Conservation (phyloP, 2,113 vertebrate genomes). For the Helogale parvula region DNA sequence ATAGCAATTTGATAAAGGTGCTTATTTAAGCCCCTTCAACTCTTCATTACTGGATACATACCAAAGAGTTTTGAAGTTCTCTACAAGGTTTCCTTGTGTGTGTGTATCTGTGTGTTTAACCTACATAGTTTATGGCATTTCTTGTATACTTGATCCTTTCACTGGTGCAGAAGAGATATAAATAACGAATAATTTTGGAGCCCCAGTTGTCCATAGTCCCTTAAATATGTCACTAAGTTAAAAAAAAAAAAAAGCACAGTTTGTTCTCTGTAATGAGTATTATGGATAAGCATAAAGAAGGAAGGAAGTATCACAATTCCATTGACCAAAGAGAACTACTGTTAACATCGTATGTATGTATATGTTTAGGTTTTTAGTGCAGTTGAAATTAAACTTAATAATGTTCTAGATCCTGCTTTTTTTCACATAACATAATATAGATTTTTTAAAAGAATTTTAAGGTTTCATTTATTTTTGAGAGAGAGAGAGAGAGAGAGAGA, state of each 20-base stretch:
- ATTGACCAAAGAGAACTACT: not conserved
- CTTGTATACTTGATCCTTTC: constrained; percentile 13
- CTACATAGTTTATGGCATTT: constrained; percentile 6
- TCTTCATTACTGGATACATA: constrained; percentile 32
- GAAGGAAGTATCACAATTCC: not conserved
- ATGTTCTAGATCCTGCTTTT: not conserved
- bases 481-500: too few species aligned
- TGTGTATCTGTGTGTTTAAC: not conserved
- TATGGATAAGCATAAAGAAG: not conserved
- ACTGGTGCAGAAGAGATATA: constrained; percentile 23
- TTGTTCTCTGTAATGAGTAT: not conserved
- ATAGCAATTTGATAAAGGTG: constrained; percentile 24
- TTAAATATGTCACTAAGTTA: constrained; percentile 2
- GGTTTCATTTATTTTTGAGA: too few species aligned
- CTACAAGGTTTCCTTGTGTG: not conserved
- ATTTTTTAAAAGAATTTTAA: not conserved
- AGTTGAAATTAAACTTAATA: not conserved
- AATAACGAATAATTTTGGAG: constrained; percentile 2
- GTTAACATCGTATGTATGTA: not conserved
- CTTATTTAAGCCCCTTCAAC: not conserved
- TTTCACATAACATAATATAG: not conserved
- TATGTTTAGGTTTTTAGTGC: not conserved
- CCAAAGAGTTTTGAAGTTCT: constrained; percentile 27
- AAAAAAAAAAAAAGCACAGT: not conserved
- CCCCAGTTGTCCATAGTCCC: not conserved